Evolutionary conservation across 1,140 invertebrate genomes (phyloP).

Genomic region (Pseudoatta argentina): DNA sequence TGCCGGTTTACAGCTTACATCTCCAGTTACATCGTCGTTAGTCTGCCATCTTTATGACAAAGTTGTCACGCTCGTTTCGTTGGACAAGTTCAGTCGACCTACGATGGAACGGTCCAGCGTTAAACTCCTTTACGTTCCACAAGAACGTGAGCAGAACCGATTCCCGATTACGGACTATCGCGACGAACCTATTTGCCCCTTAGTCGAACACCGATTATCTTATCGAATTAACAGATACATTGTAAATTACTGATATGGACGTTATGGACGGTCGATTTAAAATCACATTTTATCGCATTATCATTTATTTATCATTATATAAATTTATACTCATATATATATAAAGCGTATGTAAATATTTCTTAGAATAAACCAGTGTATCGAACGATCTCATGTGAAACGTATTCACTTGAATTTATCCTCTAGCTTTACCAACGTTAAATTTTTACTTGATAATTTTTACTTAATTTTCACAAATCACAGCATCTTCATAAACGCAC

Average conservation of each 20-base stretch:
- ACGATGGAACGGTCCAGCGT: not conserved
- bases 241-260: not conserved
- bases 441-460: not conserved
- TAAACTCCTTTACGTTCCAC: conserved; percentile 16
- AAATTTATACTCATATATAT: not conserved
- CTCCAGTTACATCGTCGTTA: conserved; percentile 53
- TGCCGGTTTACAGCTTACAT: conserved; percentile 41
- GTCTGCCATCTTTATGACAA: conserved; percentile 50
- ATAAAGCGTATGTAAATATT: conserved; percentile 1
- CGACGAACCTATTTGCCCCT: not conserved
- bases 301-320: not conserved
- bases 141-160: conserved; percentile 17
- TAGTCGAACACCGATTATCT: conserved; percentile 1
- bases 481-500: not conserved
- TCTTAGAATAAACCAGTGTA: not conserved
- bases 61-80: conserved; percentile 54
- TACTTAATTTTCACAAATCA: conserved; percentile 1
- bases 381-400: not conserved
- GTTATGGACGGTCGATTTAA: not conserved
- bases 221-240: conserved; percentile 25
- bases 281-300: conserved; percentile 15
- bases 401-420: not conserved
- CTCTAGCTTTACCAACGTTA: not conserved
- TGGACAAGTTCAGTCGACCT: not conserved
- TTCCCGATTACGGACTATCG: conserved; percentile 38